Evolutionary conservation across 1,140 invertebrate genomes (phyloP), one percentile per base, ranked within the genome.

Genomic region (Chymomyza costata): DNA sequence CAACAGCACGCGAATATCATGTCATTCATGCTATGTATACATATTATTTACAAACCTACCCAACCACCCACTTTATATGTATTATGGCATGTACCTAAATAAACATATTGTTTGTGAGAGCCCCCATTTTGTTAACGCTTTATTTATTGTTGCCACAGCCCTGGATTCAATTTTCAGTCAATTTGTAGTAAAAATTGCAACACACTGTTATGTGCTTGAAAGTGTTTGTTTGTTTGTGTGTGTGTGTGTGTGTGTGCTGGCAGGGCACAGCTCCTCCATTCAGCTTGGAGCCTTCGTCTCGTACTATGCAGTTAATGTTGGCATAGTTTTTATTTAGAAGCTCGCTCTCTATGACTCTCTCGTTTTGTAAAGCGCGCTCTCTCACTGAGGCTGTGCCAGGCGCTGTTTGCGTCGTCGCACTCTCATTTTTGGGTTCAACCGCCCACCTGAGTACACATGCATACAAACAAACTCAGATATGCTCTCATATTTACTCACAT

Each of bases 1-100:
- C 31, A 34, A 3, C 25, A 6, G 51, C 71, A 80, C 73, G 71
- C 71, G 66, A 76, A n/a, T 52, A 57, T 40, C 21, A 44, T 57
- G 50, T 38, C 48, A 43, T 6, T 34, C 31, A 34, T 11, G 25
- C 31, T 55, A 16, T 49, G 21, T 39, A 37, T 28, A 30, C 13
- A 19, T 8, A 25, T 25, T 5, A n/a, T n/a, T n/a, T n/a, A n/a
- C n/a, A n/a, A n/a, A n/a, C n/a, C n/a, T n/a, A n/a, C n/a, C n/a
- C n/a, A n/a, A 25, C 21, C 8, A 25, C 8, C 3, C 21, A 8
- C 8, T 25, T 3, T 25, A 13, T 15, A 35, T 32, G 16, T 34
- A 19, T 13, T 13, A 43, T n/a, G 40, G 30, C n/a, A 45, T 49
- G 25, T 60, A 21, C 50, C 39, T 34, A 44, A n/a, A n/a, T n/a